These are phyloP conservation scores for Heliconius ismenius DNA, from an alignment of 2,888 invertebrate genomes.

Conservation along the genomic window DNA sequence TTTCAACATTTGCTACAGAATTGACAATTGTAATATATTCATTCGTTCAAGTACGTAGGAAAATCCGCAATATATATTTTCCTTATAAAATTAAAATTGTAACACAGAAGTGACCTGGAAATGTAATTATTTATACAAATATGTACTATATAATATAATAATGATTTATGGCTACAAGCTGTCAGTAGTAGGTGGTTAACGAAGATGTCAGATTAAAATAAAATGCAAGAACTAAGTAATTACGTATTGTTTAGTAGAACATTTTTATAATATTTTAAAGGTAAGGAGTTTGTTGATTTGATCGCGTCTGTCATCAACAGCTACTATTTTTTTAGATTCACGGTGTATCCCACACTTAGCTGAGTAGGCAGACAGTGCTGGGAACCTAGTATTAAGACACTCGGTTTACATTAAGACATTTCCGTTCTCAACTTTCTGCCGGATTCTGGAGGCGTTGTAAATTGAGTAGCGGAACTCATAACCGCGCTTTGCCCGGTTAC, in stretches of 20 bases:
- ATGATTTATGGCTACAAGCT: slow-evolving; percentile 4
- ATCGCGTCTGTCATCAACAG: no score
- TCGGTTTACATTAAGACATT: neutral
- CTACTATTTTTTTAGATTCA: neutral
- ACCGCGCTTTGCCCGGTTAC: no score
- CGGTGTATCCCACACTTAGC: neutral
- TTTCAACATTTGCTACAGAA: neutral
- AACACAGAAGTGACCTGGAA: neutral
- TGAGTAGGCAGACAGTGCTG: neutral
- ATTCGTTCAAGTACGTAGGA: neutral
- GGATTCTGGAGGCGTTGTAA: neutral
- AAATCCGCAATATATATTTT: neutral
- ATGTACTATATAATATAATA: neutral
- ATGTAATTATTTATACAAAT: neutral
- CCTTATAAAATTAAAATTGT: slow-evolving; percentile 14
- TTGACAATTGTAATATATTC: neutral
- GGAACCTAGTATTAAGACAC: neutral
- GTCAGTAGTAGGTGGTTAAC: neutral
- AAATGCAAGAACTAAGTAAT: neutral
- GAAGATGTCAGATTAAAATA: neutral
- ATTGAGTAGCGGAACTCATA: no score
- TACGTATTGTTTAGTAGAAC: neutral
- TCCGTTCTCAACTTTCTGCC: neutral
- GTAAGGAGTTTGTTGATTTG: no score
- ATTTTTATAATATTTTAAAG: no score